Evolutionary conservation across 1,140 invertebrate genomes (phyloP).

Genomic region (Trachymyrmex septentrionalis): DNA sequence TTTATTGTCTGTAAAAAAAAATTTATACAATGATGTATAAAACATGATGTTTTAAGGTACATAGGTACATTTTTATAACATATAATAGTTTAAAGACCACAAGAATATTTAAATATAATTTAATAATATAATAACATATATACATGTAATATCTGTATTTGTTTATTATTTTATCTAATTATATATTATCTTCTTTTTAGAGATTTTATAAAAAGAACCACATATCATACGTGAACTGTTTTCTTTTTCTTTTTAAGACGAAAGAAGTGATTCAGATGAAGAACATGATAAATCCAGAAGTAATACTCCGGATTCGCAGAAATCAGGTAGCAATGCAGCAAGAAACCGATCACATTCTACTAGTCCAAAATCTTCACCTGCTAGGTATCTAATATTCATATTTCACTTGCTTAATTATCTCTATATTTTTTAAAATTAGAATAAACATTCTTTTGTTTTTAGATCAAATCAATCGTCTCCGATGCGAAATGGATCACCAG

Average conservation of each 20-base stretch:
- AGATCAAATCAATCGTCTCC: slow-evolving; percentile 70
- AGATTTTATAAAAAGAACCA: not conserved
- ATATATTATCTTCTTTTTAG: not conserved
- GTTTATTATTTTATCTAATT: not conserved
- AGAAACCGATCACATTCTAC: slow-evolving; percentile 58
- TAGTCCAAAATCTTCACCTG: slow-evolving; percentile 63
- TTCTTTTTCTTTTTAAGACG: slow-evolving; percentile 44
- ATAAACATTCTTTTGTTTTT: not conserved
- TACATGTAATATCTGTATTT: not conserved
- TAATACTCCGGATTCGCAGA: slow-evolving; percentile 59
- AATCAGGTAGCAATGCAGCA: slow-evolving; percentile 47
- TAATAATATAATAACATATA: not conserved
- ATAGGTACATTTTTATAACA: not conserved
- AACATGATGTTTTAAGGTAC: not conserved
- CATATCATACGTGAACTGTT: not conserved
- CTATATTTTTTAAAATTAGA: not conserved
- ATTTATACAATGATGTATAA: not conserved
- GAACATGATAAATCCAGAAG: slow-evolving; percentile 68
- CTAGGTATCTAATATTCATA: slow-evolving; percentile 43
- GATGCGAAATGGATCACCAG: slow-evolving; percentile 55
- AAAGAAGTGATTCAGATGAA: slow-evolving; percentile 70
- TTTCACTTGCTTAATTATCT: not conserved
- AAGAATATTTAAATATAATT: slow-evolving; percentile 14
- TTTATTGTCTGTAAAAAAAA: not conserved
- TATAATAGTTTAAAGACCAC: not conserved